These are phyloP conservation scores for Synaphobranchus kaupii DNA, from an alignment of 2,797 vertebrate species.

Conservation along the genomic window DNA sequence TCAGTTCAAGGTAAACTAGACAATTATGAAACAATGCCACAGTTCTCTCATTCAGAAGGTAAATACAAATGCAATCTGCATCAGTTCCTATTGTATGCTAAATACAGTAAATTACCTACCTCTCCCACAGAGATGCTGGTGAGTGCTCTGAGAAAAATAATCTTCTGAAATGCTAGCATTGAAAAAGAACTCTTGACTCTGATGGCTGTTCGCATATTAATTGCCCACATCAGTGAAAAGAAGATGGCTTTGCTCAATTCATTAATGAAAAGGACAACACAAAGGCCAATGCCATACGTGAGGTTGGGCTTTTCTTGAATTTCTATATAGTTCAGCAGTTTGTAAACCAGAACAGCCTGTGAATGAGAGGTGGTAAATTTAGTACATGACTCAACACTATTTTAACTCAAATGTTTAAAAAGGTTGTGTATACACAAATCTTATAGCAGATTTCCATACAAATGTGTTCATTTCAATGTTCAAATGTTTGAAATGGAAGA, in stretches of 20 bases:
- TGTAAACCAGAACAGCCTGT: conserved; percentile 74
- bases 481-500: not conserved
- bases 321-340: conserved; percentile 69
- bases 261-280: conserved; percentile 68
- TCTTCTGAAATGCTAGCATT: conserved; percentile 72
- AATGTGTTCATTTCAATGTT: not conserved
- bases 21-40: not conserved
- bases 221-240: conserved; percentile 71
- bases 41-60: not conserved
- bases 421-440: not conserved
- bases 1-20: not conserved
- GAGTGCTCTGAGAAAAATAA: conserved; percentile 71
- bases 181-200: conserved; percentile 75
- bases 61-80: not conserved
- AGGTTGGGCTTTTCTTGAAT: not conserved
- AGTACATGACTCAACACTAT: not conserved
- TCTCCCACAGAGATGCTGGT: conserved; percentile 73
- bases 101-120: conserved; percentile 60
- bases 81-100: not conserved
- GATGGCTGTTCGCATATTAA: conserved; percentile 76
- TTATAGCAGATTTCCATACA: not conserved
- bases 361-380: conserved; percentile 14
- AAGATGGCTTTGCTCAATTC: conserved; percentile 74
- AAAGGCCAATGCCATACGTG: conserved; percentile 67
- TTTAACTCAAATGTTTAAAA: not conserved